Evolutionary conservation across 2,888 invertebrate species (phyloP), one percentile per base, ranked within the genome.

Genomic region (Drosophila atripex): DNA sequence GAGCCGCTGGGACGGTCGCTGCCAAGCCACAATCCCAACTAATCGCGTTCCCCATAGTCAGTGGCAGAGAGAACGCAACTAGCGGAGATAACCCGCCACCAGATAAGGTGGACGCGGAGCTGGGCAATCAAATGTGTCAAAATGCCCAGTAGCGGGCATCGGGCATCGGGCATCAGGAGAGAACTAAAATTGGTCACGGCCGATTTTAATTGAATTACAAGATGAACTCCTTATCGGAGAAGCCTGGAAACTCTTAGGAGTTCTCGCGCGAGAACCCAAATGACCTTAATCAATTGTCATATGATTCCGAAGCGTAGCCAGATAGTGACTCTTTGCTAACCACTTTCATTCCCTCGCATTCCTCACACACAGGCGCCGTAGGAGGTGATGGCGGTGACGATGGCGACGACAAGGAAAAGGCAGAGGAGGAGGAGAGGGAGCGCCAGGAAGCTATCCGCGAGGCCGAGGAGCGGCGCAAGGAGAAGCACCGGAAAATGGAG

Each of bases 401-500:
- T 93, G 97, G 95, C 91, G 97, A 96, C 90, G 98, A 98, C 92
- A 98, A 98, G 94, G 98, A 98, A 93, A 98, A 98, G 95, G 98
- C 98, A 93, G 98, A 98, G 92, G 99, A 99, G 93, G 97, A 97
- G 90, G 98, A 98, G 94, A 96, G 98, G 91, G 99, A 99, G 92
- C 95, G 99, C 90, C 96, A 97, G 92, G 99, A 99, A 92, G 99
- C 99, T 90, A 97, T 99, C 93, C 94, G 96, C 87, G 99, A 99
- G 93, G 98, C 98, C 66, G 99, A 99, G 92, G 99, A 99, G 87
- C 94, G 98, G 89, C 95, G 99, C 92, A 98, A 99, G 94, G 99
- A 99, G 93, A 99, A 99, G 93, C 99, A 99, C 93, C 95, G 99
- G 91, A 99, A 99, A 93, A 98, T 99, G 98, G 99, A 99, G 93